Evolutionary conservation across 2,888 invertebrate species (phyloP).

Genomic region (Ceramica pisi): DNA sequence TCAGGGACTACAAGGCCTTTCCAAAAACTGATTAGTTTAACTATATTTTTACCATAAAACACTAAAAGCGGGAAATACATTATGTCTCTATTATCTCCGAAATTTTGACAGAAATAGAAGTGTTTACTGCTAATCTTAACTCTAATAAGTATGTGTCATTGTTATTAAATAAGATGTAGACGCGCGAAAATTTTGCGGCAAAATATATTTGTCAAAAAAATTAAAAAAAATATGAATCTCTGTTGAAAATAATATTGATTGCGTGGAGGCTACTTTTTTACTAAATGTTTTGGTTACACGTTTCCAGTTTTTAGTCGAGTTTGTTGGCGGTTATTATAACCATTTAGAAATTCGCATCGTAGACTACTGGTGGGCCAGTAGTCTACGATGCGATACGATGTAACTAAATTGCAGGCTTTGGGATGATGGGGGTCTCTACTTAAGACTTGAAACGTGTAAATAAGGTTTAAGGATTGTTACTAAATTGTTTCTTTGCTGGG

Average conservation of each 20-base stretch:
- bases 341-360: no score
- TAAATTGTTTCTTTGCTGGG: constrained; percentile 14
- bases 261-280: constrained; percentile 40
- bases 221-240: constrained; percentile 45
- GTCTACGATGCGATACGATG: no score
- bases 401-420: no score
- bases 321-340: not conserved
- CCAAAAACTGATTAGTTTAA: constrained; percentile 11
- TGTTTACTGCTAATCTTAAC: constrained; percentile 26
- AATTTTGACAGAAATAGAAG: not conserved
- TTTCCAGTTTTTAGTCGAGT: not conserved
- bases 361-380: no score
- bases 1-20: constrained; percentile 2
- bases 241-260: constrained; percentile 20
- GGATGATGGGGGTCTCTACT: no score
- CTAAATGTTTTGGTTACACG: not conserved
- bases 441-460: constrained; percentile 7
- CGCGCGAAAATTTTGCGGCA: constrained; percentile 27
- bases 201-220: constrained; percentile 13
- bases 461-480: constrained; percentile 9
- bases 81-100: not conserved
- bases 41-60: not conserved
- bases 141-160: constrained; percentile 35
- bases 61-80: not conserved
- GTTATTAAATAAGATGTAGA: constrained; percentile 30